Base-by-base conservation (phyloP, 2,888 invertebrate species). In the Oscheius onirici region DNA sequence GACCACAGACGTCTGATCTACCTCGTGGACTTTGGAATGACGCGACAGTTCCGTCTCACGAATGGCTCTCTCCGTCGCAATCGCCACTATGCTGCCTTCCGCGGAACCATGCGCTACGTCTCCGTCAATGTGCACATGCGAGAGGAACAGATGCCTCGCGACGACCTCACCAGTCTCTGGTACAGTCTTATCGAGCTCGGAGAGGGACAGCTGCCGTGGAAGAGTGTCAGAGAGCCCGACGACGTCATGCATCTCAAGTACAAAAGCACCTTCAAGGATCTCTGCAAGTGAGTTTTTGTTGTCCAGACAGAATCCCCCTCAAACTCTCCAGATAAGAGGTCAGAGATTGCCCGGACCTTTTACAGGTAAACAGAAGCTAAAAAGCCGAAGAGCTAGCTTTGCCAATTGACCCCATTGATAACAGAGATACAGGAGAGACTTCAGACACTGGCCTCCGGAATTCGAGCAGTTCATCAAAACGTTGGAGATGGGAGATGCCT, bases 21-120 rank as follows among this genome's bases (percentile, higher is more conserved):
- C 65, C 68, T 86, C n/a, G 81, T 86, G 52, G 86, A 86, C 57
- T 86, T 85, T 60, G 86, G 86, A 22, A 79, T 79, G 79, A 73
- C 79, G 28, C 74, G 79, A 17, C 74, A 65, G 11, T 83, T 79
- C 55, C 73, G 77, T 10, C 40, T 70, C 41, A 55, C 65, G 2
- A 70, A 77, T 20, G 85, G 85, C n/a, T 60, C 63, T 17, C 77
- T 83, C 55, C 78, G 83, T 49, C 78, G 77, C 0, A 78, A 77
- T 58, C 75, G 83, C 2, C n/a, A 52, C 8, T 85, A 85, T 57
- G 86, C 85, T 2, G 84, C 84, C 11, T 86, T 86, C 70, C 79
- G 85, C 28, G 84, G 84, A 43, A 85, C 84, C 6, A 76, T 78
- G 15, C 77, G 84, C 61, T 86, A 86, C 68, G 86, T 84, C 1